Percentiles rank a stretch among this genome's conserved stretches.
Evolutionary conservation across 2,113 vertebrate species (phyloP).

Genomic region (Chaetodon auriga): DNA sequence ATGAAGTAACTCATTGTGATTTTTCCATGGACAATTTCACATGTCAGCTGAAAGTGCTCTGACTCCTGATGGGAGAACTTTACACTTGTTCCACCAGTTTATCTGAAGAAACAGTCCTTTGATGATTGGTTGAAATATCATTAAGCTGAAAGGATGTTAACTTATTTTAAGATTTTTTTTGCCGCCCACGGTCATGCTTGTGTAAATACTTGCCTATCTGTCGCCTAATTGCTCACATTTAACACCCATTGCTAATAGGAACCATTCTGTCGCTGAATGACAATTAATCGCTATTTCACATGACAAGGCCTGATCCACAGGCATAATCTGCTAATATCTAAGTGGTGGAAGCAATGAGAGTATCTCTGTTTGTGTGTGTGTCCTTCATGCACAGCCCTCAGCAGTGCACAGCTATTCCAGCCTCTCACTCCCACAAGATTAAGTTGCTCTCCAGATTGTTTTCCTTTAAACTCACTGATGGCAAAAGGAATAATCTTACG

Average conservation of each 20-base stretch:
- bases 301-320: constrained; percentile 30
- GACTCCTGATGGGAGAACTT: constrained; percentile 17
- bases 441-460: constrained; percentile 9
- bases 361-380: neutral
- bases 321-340: neutral
- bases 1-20: constrained; percentile 57
- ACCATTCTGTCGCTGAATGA: constrained; percentile 7
- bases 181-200: constrained; percentile 32
- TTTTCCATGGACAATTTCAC: constrained; percentile 46
- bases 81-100: constrained; percentile 39
- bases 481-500: neutral
- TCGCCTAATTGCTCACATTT: constrained; percentile 47
- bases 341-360: neutral
- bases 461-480: neutral
- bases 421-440: neutral
- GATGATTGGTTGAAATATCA: constrained; percentile 31
- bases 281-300: constrained; percentile 31
- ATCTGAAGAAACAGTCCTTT: constrained; percentile 56
- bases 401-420: neutral
- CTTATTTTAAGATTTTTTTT: constrained; percentile 32
- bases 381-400: neutral
- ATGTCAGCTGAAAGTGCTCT: constrained; percentile 52
- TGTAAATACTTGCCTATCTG: constrained; percentile 36
- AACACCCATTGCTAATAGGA: constrained; percentile 37
- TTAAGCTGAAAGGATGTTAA: constrained; percentile 39